Percentiles rank a stretch among this genome's conserved stretches.
phyloP scores from a whole-genome alignment of 2,888 invertebrate species.

The Habrosyne pyritoides region DNA sequence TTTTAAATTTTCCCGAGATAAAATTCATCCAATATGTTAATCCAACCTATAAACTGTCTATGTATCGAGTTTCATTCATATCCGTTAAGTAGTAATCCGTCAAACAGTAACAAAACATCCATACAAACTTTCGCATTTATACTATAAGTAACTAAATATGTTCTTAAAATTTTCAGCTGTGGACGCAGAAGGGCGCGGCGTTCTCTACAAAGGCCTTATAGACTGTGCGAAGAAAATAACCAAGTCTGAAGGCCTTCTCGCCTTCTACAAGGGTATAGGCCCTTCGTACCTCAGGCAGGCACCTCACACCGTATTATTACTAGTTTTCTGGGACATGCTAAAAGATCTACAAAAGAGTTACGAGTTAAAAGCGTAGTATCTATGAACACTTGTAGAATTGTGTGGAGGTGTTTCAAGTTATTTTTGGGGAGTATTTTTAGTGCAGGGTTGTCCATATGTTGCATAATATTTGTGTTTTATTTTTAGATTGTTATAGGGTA shows the following conservation, averaged over 20 bases:
- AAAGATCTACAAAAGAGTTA: conserved; percentile 71
- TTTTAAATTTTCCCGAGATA: no score
- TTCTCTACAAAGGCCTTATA: conserved; percentile 87
- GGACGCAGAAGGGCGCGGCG: conserved; percentile 86
- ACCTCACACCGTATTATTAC: conserved; percentile 94
- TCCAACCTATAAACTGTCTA: no score
- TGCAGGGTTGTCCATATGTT: not conserved
- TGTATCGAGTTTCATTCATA: no score
- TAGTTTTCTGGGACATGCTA: conserved; percentile 94
- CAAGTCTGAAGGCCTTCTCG: conserved; percentile 89
- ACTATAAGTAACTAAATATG: no score
- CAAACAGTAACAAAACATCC: no score
- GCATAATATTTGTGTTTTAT: not conserved
- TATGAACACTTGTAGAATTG: not conserved
- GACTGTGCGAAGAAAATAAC: conserved; percentile 92
- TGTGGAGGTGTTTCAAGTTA: not conserved
- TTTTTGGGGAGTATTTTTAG: not conserved
- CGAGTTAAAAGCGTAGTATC: conserved; percentile 30
- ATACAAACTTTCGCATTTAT: not conserved
- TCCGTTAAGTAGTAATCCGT: no score
- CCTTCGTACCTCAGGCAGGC: conserved; percentile 95
- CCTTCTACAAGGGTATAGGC: conserved; percentile 96
- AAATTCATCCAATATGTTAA: no score
- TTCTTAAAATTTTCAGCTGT: conserved; percentile 76
- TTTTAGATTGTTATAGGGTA: no score